Evolutionary conservation across 2,888 invertebrate species (phyloP).

Genomic region (Euspilapteryx auroguttella): DNA sequence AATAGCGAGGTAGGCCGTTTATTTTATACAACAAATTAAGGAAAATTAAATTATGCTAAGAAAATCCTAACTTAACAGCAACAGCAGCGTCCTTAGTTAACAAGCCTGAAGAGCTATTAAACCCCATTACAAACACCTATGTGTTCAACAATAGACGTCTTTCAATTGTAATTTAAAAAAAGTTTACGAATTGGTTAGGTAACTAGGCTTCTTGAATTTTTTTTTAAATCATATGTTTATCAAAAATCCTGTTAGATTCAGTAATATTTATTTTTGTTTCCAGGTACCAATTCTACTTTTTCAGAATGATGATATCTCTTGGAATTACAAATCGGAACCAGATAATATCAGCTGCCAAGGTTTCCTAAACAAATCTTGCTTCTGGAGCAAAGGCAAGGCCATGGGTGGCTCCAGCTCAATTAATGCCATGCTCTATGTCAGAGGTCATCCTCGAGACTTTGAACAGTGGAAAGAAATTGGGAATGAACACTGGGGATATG

Average conservation of each 20-base stretch:
- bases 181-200: too few relatives aligned
- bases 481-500: conserved; percentile 57
- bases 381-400: conserved; percentile 68
- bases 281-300: conserved; percentile 31
- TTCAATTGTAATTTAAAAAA: too few relatives aligned
- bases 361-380: conserved; percentile 24
- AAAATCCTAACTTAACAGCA: too few relatives aligned
- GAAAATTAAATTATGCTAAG: too few relatives aligned
- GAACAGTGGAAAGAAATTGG: conserved; percentile 55
- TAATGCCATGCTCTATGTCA: conserved; percentile 65
- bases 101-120: too few relatives aligned
- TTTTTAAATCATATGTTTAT: too few relatives aligned
- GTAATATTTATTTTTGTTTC: conserved; percentile 10
- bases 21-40: too few relatives aligned
- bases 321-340: conserved; percentile 52
- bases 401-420: conserved; percentile 64
- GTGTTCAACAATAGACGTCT: too few relatives aligned
- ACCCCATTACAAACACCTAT: too few relatives aligned
- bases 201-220: too few relatives aligned
- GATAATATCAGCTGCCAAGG: conserved; percentile 29
- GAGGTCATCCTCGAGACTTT: conserved; percentile 57
- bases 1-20: conserved; percentile 49
- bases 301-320: conserved; percentile 35
- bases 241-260: too few relatives aligned
- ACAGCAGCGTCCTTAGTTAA: too few relatives aligned